Conservation (phyloP, 2,888 invertebrate genomes). For the Mythimna ferrago region DNA sequence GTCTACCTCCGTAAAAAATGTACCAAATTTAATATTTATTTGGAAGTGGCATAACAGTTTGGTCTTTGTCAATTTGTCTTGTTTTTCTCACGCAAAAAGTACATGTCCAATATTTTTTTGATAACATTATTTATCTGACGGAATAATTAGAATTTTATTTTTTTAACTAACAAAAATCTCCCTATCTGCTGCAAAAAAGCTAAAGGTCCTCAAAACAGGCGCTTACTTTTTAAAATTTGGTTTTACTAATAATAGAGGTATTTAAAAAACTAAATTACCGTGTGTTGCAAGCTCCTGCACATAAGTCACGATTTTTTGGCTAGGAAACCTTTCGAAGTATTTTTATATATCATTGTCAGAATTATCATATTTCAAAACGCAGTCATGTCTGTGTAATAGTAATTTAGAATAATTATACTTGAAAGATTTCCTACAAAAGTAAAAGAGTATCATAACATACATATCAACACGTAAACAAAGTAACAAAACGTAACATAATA, state of each 20-base stretch:
- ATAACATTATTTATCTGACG: no score
- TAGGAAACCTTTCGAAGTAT: background rate
- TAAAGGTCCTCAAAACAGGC: background rate
- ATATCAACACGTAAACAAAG: constrained; percentile 18
- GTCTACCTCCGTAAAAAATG: no score
- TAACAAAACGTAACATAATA: background rate
- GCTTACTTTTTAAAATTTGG: background rate
- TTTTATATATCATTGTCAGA: no score
- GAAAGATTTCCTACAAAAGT: background rate
- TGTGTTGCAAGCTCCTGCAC: background rate
- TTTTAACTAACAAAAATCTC: no score
- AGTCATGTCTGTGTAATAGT: no score
- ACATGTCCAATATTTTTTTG: no score
- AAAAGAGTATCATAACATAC: background rate
- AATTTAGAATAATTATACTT: background rate
- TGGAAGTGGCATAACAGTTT: no score
- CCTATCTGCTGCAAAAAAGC: background rate
- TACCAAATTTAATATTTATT: no score
- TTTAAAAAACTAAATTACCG: background rate
- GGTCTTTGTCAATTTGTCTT: no score
- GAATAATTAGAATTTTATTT: no score
- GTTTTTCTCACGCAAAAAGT: no score
- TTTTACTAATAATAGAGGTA: background rate
- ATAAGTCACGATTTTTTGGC: background rate
- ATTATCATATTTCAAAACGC: no score